Conservation (phyloP, 2,888 invertebrate genomes). For the Lagria hirta region DNA sequence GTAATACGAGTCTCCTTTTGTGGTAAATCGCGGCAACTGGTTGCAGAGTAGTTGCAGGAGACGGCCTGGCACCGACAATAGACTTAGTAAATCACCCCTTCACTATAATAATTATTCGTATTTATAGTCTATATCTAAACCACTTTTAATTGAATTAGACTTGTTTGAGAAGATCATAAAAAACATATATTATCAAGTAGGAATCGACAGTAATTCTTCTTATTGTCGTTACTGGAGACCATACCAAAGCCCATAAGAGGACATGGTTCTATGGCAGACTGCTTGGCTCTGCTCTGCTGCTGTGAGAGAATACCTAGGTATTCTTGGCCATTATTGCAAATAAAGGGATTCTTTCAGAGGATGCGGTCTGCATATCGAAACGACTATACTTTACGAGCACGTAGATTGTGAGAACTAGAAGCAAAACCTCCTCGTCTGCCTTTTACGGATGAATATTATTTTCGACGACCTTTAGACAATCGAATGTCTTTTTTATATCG, state of each 20-base stretch:
- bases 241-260: slow-evolving; percentile 50
- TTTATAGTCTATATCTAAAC: too few relatives aligned
- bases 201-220: too few relatives aligned
- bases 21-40: slow-evolving; percentile 45
- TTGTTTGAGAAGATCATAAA: too few relatives aligned
- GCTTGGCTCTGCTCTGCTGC: slow-evolving; percentile 47
- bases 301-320: slow-evolving; percentile 53
- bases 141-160: too few relatives aligned
- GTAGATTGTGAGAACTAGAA: slow-evolving; percentile 51
- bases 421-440: too few relatives aligned
- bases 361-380: slow-evolving; percentile 52
- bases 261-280: slow-evolving; percentile 46
- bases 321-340: slow-evolving; percentile 50
- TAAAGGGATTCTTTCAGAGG: slow-evolving; percentile 50
- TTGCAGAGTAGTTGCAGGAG: slow-evolving; percentile 44
- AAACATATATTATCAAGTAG: too few relatives aligned
- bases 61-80: slow-evolving; percentile 53
- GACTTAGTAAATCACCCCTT: slow-evolving; percentile 49
- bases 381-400: slow-evolving; percentile 48
- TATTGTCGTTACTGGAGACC: too few relatives aligned
- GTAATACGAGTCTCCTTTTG: slow-evolving; percentile 43
- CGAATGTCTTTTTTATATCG: too few relatives aligned
- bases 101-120: slow-evolving; percentile 48
- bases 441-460: too few relatives aligned
- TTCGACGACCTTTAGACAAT: too few relatives aligned